Conservation (phyloP, 2,113 vertebrate genomes). For the Petromus typicus region DNA sequence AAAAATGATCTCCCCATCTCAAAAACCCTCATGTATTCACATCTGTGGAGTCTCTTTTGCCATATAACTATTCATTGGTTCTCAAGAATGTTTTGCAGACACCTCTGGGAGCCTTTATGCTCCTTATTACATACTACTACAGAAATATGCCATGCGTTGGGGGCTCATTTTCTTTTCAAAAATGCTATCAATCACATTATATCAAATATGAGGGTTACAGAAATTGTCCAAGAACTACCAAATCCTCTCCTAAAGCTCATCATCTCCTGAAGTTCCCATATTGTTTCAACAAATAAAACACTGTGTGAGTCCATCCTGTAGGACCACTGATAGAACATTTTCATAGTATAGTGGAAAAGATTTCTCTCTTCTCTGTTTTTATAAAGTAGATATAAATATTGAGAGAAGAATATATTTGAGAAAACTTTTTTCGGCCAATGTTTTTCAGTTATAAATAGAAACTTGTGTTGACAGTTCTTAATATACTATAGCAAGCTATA, state of each 20-base stretch:
- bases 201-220: neutral
- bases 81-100: neutral
- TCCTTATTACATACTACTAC: neutral
- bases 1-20: neutral
- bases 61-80: neutral
- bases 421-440: neutral
- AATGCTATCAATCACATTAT: neutral
- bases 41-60: neutral
- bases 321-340: neutral
- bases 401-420: neutral
- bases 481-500: neutral
- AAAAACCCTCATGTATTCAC: neutral
- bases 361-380: neutral
- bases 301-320: conserved; percentile 12
- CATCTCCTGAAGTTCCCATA: neutral
- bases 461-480: neutral
- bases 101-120: neutral
- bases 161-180: neutral
- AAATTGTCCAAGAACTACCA: neutral
- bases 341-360: neutral
- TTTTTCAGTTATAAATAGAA: neutral
- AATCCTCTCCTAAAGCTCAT: neutral
- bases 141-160: neutral
- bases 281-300: conserved; percentile 9
- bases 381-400: neutral